Percentiles rank a stretch among this genome's conserved stretches.
Evolutionary conservation across 2,888 invertebrate species (phyloP).

Genomic region (Pherbina coryleti): DNA sequence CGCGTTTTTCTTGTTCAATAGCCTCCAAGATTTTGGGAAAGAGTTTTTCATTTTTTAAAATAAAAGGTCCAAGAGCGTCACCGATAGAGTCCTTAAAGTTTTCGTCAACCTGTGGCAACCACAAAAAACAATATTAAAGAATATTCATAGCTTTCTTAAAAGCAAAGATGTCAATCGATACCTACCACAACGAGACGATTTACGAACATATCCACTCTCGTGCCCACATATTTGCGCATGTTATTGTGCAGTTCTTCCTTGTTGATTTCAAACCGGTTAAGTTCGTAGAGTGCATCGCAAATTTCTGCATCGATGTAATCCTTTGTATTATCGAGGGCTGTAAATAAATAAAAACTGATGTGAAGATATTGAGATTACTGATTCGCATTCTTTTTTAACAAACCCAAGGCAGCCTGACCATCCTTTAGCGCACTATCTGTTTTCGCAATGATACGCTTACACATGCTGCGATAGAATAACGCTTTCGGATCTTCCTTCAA

Average conservation of each 20-base stretch:
- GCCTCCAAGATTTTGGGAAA: conserved; percentile 54
- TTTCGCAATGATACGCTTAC: conserved; percentile 61
- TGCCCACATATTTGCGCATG: conserved; percentile 56
- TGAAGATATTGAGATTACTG: no score
- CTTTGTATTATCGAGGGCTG: conserved; percentile 49
- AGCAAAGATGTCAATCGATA: not conserved
- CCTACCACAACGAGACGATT: conserved; percentile 58
- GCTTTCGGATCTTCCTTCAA: conserved; percentile 56
- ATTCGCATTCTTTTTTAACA: not conserved
- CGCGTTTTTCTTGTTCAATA: conserved; percentile 48
- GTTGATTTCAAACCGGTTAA: conserved; percentile 61
- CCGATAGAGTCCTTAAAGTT: conserved; percentile 63
- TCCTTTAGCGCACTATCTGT: conserved; percentile 59
- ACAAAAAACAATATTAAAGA: not conserved
- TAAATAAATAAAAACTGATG: conserved; percentile 17
- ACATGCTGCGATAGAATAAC: conserved; percentile 60
- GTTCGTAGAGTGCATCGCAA: conserved; percentile 64
- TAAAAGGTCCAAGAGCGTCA: conserved; percentile 59
- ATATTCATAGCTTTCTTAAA: no score
- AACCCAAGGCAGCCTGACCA: conserved; percentile 58
- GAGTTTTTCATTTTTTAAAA: conserved; percentile 56
- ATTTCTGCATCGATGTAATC: conserved; percentile 62
- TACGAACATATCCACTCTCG: conserved; percentile 56
- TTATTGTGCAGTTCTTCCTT: conserved; percentile 58
- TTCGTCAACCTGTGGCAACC: conserved; percentile 55